Evolutionary conservation across 35 echinoderm and acorn worm species (phyloP), one percentile per base, ranked within the genome.

Genomic region (Ptychodera flava): DNA sequence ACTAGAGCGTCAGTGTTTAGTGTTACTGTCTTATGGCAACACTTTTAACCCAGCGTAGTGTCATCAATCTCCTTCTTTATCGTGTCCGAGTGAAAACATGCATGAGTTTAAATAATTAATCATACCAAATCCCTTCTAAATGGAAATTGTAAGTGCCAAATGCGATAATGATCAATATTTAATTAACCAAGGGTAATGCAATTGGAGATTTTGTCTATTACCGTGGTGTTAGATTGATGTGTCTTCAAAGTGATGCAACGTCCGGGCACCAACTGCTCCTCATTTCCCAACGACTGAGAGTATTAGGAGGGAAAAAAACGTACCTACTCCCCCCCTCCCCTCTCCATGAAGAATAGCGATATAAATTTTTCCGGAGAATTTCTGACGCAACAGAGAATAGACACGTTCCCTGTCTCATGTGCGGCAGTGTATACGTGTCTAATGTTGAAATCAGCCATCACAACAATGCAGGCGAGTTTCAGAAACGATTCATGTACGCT

Each of bases 121-220:
- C 45, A 64, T 12, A 22, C 22, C 45, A 64, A 64, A 64, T 64
- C 45, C 45, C 45, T 6, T 64, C 45, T 64, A 64, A 64, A 64
- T 64, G 45, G 45, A 64, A 64, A 64, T 64, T 22, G 45, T 64
- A 64, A 64, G 45, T 64, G 45, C 45, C 45, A 64, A 64, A 64
- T 64, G 45, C 22, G 45, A 64, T 64, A 22, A 64, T 64, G 45
- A 64, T 64, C 45, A 64, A 64, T 64, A 64, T 64, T 64, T 64
- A 64, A 64, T 64, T 64, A 64, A 64, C 45, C 45, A 22, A 22
- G 22, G 45, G 22, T 64, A 64, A 64, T 64, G 45, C 45, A 64
- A 64, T 64, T 64, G 45, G 45, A 64, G 45, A 64, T 64, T 64
- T 64, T 64, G 45, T 64, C 45, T 64, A 64, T 64, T 64, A 64